Evolutionary conservation across 2,113 vertebrate genomes (phyloP).

Genomic region (Lontra canadensis): DNA sequence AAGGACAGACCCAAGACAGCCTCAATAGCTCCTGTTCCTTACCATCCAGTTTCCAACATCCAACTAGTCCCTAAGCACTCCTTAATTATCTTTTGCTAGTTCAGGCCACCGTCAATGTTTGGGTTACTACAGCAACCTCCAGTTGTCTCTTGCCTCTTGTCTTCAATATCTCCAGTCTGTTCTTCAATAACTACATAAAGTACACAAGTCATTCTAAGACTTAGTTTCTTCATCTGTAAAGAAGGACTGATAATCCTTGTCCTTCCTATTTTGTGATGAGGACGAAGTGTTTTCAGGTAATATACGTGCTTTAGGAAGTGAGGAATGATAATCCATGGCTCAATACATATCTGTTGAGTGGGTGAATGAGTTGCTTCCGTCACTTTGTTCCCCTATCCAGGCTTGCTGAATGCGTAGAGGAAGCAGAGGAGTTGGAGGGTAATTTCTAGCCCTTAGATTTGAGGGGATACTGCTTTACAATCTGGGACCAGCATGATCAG

Average conservation of each 20-base stretch:
- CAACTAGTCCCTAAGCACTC: neutral
- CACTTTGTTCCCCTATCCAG: neutral
- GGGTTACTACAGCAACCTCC: neutral
- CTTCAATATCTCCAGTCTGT: neutral
- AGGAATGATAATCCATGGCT: neutral
- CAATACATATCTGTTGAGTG: neutral
- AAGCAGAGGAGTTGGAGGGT: neutral
- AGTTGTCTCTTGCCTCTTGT: neutral
- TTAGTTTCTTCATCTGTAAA: conserved; percentile 9
- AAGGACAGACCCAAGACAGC: neutral
- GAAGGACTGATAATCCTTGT: neutral
- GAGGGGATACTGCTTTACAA: neutral
- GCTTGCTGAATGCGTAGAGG: neutral
- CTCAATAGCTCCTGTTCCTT: neutral
- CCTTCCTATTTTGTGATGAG: neutral
- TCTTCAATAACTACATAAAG: neutral
- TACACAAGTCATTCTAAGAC: neutral
- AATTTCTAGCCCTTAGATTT: neutral
- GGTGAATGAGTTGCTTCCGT: neutral
- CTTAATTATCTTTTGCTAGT: neutral
- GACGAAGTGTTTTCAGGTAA: neutral
- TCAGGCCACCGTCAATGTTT: neutral
- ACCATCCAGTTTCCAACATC: neutral
- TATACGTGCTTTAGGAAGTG: neutral
- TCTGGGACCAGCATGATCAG: conserved; percentile 60